Percentiles rank a stretch among this genome's conserved stretches.
phyloP scores from a whole-genome alignment of 2,797 vertebrate species.

The Streptopelia turtur region DNA sequence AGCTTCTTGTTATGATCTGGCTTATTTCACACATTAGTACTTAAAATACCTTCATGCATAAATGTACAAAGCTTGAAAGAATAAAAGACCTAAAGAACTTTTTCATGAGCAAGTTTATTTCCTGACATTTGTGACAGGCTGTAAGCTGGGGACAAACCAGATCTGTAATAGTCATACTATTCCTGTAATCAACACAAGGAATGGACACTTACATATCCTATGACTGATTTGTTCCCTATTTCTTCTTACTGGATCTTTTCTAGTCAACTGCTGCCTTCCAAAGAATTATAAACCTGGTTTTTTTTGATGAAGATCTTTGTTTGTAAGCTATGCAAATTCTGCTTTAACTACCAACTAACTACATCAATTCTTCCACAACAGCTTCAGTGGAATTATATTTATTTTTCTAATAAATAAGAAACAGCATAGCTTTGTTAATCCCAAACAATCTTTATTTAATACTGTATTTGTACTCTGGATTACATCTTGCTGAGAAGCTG shows the following conservation, averaged over 20 bases:
- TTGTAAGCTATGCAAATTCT: background rate
- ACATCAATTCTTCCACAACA: background rate
- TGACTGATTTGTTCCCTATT: rapidly evolving
- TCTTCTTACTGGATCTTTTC: background rate
- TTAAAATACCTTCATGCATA: background rate
- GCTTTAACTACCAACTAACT: background rate
- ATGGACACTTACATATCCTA: background rate
- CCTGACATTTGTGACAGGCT: background rate
- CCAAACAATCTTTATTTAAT: background rate
- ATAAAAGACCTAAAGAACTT: background rate
- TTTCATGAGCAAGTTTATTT: background rate
- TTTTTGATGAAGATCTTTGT: background rate
- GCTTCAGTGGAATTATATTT: background rate
- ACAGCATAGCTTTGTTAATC: background rate
- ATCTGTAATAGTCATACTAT: background rate
- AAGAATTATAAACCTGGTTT: background rate
- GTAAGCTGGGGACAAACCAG: background rate
- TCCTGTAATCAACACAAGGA: background rate
- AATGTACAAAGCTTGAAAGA: background rate
- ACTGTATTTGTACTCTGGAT: background rate
- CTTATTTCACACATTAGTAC: background rate
- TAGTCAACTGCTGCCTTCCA: background rate
- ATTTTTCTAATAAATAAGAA: background rate
- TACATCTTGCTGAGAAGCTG: background rate
- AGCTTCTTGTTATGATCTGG: background rate